phyloP scores from a whole-genome alignment of 2,888 invertebrate genomes.

The Notodonta dromedarius region DNA sequence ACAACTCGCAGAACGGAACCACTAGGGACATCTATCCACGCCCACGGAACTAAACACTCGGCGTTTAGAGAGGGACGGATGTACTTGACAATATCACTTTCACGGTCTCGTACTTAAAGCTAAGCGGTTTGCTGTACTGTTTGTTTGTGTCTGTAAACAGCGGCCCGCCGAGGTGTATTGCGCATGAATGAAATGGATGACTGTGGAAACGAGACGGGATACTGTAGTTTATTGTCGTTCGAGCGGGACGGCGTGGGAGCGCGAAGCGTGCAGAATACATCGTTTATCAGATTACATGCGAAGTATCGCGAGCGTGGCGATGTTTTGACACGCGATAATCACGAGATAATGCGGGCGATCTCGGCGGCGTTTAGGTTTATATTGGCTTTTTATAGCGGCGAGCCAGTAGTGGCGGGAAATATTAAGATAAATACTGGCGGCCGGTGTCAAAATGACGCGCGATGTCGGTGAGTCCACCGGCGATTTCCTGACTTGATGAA shows the following conservation, averaged over 20 bases:
- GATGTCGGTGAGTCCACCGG: constrained; percentile 30
- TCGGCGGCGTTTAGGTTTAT: constrained; percentile 81
- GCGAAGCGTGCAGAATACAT: constrained; percentile 83
- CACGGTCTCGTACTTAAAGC: constrained; percentile 83
- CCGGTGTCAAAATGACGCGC: constrained; percentile 56
- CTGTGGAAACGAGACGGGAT: constrained; percentile 61
- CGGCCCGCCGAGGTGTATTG: constrained; percentile 80
- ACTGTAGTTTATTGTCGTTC: constrained; percentile 38
- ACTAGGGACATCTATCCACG: constrained; percentile 76
- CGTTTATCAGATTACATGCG: constrained; percentile 85
- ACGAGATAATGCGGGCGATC: constrained; percentile 84
- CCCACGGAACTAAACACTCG: constrained; percentile 60
- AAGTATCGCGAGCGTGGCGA: constrained; percentile 85
- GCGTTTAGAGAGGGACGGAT: constrained; percentile 73
- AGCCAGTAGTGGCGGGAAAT: constrained; percentile 57
- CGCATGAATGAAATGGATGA: constrained; percentile 84
- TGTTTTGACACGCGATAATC: constrained; percentile 86
- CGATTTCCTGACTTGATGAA: constrained; percentile 7
- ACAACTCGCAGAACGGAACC: constrained; percentile 60
- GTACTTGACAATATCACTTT: constrained; percentile 83
- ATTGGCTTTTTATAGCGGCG: constrained; percentile 79
- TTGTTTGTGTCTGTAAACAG: constrained; percentile 85
- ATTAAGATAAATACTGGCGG: constrained; percentile 64
- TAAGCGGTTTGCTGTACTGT: constrained; percentile 84
- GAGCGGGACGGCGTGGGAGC: constrained; percentile 62